Evolutionary conservation across 2,797 vertebrate species (phyloP).

Genomic region (Mus caroli): DNA sequence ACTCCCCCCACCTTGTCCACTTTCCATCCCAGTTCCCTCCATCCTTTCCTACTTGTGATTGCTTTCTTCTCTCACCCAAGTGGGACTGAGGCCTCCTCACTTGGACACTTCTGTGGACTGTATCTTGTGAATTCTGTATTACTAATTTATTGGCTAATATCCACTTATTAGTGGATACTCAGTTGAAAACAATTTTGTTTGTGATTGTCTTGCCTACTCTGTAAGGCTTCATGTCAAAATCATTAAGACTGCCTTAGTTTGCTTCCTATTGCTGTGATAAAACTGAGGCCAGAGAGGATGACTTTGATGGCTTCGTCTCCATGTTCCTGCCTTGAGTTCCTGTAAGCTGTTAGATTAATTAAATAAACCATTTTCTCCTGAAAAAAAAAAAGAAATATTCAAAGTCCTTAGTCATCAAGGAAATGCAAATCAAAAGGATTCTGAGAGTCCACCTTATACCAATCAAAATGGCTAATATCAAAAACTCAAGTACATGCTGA

Average conservation of each 20-base stretch:
- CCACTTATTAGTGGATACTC: not conserved
- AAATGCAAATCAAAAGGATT: not conserved
- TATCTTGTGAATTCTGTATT: no score
- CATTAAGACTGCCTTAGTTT: not conserved
- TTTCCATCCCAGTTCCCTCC: no score
- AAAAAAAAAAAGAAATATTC: not conserved
- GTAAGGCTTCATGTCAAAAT: not conserved
- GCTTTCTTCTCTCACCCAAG: no score
- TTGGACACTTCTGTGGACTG: no score
- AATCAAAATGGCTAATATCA: not conserved
- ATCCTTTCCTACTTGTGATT: no score
- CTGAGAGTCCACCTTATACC: not conserved
- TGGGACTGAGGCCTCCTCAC: no score
- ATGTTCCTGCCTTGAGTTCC: not conserved
- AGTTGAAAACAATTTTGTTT: conserved; percentile 16
- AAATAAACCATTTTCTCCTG: not conserved
- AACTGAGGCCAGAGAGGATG: not conserved
- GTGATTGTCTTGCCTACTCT: not conserved
- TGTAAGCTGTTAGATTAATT: not conserved
- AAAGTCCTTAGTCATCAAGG: not conserved
- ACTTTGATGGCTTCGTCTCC: not conserved
- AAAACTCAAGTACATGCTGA: not conserved
- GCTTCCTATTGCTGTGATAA: not conserved
- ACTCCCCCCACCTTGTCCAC: no score
- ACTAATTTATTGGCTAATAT: no score